Percentiles rank a stretch among this genome's conserved stretches.
These are phyloP conservation scores for Brachymystax lenok DNA, from an alignment of 2,797 vertebrate genomes.

Conservation along the genomic window DNA sequence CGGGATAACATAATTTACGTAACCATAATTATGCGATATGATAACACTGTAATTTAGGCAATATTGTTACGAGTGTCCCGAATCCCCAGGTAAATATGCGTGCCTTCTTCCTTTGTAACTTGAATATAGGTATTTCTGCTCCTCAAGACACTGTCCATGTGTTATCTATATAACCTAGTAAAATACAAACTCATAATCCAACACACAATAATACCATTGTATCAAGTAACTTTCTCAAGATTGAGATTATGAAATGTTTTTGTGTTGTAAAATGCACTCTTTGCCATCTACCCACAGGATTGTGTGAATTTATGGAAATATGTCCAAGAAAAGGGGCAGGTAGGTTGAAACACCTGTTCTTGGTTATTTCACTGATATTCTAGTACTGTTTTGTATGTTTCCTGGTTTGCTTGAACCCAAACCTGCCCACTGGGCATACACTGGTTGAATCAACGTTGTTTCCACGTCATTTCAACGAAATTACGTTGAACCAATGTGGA, in stretches of 20 bases:
- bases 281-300: conserved; percentile 54
- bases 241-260: background rate
- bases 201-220: no score
- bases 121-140: background rate
- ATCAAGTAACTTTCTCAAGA: background rate
- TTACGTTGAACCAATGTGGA: no score
- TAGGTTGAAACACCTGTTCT: conserved; percentile 52
- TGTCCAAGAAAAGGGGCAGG: conserved; percentile 86
- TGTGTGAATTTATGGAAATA: conserved; percentile 80
- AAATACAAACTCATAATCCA: background rate
- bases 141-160: conserved; percentile 29
- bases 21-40: background rate
- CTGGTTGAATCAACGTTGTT: no score
- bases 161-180: conserved; percentile 6
- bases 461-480: no score
- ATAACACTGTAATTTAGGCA: background rate
- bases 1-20: background rate
- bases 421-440: no score
- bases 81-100: background rate
- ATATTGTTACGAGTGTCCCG: background rate
- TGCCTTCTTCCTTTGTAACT: background rate
- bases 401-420: background rate
- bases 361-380: background rate
- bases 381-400: background rate
- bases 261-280: conserved; percentile 20